Conservation (phyloP, 2,113 vertebrate species). For the Dinomys branickii region DNA sequence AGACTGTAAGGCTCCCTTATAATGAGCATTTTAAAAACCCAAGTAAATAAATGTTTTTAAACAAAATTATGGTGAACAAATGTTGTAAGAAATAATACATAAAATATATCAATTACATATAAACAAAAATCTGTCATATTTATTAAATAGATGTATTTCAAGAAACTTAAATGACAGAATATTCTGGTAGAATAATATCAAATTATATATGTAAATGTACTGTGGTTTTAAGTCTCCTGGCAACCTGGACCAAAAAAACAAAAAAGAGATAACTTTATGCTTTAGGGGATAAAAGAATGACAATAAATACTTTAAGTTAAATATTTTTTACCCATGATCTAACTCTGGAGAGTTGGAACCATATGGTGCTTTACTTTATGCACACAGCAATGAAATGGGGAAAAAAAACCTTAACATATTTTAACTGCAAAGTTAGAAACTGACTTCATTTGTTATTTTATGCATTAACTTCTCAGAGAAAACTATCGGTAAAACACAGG, state of each 20-base stretch:
- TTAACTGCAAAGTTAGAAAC: neutral
- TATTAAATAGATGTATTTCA: neutral
- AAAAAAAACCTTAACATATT: neutral
- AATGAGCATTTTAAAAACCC: neutral
- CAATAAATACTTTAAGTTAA: neutral
- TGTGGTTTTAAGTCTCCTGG: slow-evolving; percentile 18
- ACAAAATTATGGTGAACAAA: neutral
- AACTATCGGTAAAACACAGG: neutral
- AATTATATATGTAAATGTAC: neutral
- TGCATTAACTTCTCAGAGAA: neutral
- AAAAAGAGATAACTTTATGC: neutral
- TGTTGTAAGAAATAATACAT: neutral
- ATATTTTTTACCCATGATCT: neutral
- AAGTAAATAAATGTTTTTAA: neutral
- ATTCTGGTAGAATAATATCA: neutral
- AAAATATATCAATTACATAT: neutral
- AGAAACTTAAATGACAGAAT: neutral
- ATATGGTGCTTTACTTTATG: neutral
- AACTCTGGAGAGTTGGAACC: neutral
- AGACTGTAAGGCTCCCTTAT: neutral
- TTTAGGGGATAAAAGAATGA: neutral
- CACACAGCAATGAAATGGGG: neutral
- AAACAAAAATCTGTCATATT: neutral
- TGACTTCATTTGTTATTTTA: neutral
- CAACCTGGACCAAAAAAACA: neutral